Evolutionary conservation across 1,140 invertebrate species (phyloP).

Genomic region (Akabosia matsudoensis): DNA sequence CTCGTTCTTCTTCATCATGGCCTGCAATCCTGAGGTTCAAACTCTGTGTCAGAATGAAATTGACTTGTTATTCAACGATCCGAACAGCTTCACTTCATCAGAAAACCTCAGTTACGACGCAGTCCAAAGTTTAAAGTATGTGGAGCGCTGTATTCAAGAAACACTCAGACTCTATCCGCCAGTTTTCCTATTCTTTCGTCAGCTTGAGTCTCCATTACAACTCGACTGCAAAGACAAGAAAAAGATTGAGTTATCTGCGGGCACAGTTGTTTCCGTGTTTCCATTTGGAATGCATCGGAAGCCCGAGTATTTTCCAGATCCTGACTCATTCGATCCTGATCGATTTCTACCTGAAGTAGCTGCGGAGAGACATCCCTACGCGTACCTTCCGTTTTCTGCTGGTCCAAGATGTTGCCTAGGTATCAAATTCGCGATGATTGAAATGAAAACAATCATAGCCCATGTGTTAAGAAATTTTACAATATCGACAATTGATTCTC

Average conservation of each 20-base stretch:
- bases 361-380: not conserved
- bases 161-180: not conserved
- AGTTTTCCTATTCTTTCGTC: not conserved
- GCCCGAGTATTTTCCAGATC: not conserved
- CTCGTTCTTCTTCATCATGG: not conserved
- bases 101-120: not conserved
- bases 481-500: not conserved
- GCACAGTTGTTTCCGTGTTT: not conserved
- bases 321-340: not conserved
- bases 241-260: not conserved
- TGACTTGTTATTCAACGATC: not conserved
- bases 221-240: not conserved
- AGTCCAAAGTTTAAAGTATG: not conserved
- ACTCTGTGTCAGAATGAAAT: not conserved
- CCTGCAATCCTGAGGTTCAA: not conserved
- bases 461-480: not conserved
- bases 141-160: not conserved
- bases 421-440: slow-evolving; percentile 59
- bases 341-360: not conserved
- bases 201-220: not conserved
- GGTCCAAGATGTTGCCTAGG: not conserved
- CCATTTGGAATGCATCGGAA: not conserved
- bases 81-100: not conserved
- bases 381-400: not conserved
- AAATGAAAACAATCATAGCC: slow-evolving; percentile 58